Base-by-base conservation (phyloP, 2,888 invertebrate species). In the Melinaea marsaeus region DNA sequence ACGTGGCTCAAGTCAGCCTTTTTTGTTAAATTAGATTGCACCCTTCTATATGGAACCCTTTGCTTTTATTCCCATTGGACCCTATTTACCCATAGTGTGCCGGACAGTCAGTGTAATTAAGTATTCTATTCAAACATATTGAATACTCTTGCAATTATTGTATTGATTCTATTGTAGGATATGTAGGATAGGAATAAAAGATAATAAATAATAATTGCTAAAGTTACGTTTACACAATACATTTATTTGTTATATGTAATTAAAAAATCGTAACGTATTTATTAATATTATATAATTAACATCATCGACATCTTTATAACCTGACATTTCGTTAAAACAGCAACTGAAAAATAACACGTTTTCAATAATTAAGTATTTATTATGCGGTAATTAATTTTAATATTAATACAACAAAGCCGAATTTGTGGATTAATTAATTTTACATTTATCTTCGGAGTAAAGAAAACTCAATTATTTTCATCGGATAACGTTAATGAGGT, bases 1-100 rank as follows among this genome's bases (percentile, higher is more conserved):
- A 78, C 66, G 57, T 72, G 81, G 80, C 79, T 79, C 74, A 79
- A 81, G 78, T 79, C 78, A 81, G 81, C 81, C 81, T 85, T 83
- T 86, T 86, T 82, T 84, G 83, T 78, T 78, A 84, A 86, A 88
- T 86, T 85, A 84, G 86, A 88, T 87, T 83, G 83, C 82, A 79
- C 81, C 84, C 83, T 80, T 80, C 77, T 77, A 75, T 77, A 75
- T 73, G 71, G 73, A 75, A 76, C 80, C 82, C 79, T 81, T 80
- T 75, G 77, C 77, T 77, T 76, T 79, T 72, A 77, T 72, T 71
- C 77, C 77, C 74, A 67, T 68, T 68, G 71, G 74, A 73, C 75
- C 73, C 74, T 76, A 78, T 72, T 72, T 71, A 69, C 63, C 62
- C 64, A 79, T 79, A 79, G 79, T 79, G 77, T 70, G 67, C 69